phyloP scores from a whole-genome alignment of 64 coral and sea anemone genomes.

The Montipora sp. region DNA sequence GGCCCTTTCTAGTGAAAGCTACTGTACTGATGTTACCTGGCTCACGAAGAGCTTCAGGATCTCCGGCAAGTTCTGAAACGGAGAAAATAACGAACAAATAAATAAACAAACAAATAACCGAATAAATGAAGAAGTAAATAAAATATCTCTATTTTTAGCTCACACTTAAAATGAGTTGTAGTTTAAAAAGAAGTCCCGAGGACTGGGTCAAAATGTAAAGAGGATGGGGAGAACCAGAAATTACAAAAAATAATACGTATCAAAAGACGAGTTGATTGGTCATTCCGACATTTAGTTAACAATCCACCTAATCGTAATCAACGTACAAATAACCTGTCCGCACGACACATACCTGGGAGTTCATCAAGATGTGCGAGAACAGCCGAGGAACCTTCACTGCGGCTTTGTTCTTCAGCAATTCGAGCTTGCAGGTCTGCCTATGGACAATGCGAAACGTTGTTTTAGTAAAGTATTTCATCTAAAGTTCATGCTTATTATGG shows the following conservation, averaged over 20 bases:
- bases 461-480: background rate
- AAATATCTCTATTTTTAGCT: too few relatives aligned
- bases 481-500: too few relatives aligned
- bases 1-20: too few relatives aligned
- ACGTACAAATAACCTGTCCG: background rate
- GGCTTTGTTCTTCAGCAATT: conserved; percentile 91
- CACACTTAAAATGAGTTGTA: too few relatives aligned
- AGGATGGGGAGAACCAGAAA: too few relatives aligned
- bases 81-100: background rate
- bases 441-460: background rate
- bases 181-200: too few relatives aligned
- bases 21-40: conserved; percentile 57
- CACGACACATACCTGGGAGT: conserved; percentile 38
- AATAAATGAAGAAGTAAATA: too few relatives aligned
- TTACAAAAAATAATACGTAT: too few relatives aligned
- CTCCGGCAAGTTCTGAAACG: conserved; percentile 75
- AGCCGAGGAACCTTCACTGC: conserved; percentile 64
- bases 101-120: too few relatives aligned
- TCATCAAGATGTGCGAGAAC: conserved; percentile 71
- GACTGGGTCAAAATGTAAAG: too few relatives aligned
- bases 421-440: conserved; percentile 91
- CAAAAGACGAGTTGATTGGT: too few relatives aligned
- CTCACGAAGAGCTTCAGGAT: conserved; percentile 71
- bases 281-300: too few relatives aligned
- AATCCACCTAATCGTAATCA: background rate